Evolutionary conservation across 2,113 vertebrate genomes (phyloP).

Genomic region (Dinomys branickii): DNA sequence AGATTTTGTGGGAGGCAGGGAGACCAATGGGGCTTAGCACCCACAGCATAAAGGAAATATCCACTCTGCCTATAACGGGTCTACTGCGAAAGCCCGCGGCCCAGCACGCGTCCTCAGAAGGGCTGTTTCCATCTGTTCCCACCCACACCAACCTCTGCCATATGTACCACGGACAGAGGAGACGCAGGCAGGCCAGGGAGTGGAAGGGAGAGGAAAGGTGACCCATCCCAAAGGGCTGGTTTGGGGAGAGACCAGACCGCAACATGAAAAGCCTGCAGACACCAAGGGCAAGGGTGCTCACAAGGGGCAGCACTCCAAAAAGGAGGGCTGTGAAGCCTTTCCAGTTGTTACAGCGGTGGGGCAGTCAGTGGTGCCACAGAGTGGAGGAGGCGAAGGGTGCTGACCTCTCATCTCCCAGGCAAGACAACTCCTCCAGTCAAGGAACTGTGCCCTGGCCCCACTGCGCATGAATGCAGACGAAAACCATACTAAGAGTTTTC

Average conservation of each 20-base stretch:
- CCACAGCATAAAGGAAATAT: not conserved
- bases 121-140: not conserved
- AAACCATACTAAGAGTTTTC: not conserved
- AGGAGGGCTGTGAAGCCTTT: not conserved
- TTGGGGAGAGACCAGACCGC: not conserved
- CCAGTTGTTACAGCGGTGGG: not conserved
- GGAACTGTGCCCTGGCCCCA: not conserved
- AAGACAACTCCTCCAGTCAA: fast-evolving
- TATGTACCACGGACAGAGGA: not conserved
- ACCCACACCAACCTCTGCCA: not conserved
- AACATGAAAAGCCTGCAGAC: not conserved
- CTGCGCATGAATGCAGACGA: not conserved
- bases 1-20: fast-evolving
- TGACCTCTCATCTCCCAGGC: not conserved
- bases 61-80: not conserved
- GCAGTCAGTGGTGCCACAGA: not conserved
- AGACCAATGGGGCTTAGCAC: not conserved
- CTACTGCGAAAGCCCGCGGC: not conserved
- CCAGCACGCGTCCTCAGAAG: not conserved
- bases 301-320: not conserved
- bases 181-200: not conserved
- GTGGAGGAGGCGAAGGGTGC: not conserved
- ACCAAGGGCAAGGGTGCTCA: not conserved
- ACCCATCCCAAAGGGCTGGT: too few species aligned
- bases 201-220: not conserved